Percentiles rank a stretch among this genome's conserved stretches.
These are phyloP conservation scores for Apeira syringaria DNA, from an alignment of 2,888 invertebrate species.

Conservation along the genomic window DNA sequence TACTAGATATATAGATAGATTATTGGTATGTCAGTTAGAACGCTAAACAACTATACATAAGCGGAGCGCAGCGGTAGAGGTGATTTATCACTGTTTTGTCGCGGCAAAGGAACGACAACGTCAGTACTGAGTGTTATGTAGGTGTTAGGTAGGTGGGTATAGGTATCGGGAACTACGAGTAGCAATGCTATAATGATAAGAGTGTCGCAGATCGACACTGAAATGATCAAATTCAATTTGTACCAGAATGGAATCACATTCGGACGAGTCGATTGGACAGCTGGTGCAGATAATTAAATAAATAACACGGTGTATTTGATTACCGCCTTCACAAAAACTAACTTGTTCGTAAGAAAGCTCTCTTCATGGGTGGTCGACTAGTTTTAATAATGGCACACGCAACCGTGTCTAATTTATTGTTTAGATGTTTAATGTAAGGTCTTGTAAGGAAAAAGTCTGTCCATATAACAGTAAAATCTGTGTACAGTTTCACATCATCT, in stretches of 20 bases:
- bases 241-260: constrained; percentile 13
- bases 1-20: too few relatives aligned
- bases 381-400: constrained; percentile 30
- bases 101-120: constrained; percentile 48
- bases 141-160: too few relatives aligned
- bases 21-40: too few relatives aligned
- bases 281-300: constrained; percentile 21
- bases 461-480: background rate
- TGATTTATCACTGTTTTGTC: constrained; percentile 74
- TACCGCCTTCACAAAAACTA: constrained; percentile 16
- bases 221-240: constrained; percentile 15
- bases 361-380: constrained; percentile 35
- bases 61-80: constrained; percentile 50
- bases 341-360: constrained; percentile 21
- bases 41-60: too few relatives aligned
- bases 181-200: too few relatives aligned
- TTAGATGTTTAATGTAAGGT: constrained; percentile 19
- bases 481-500: background rate
- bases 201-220: constrained; percentile 12
- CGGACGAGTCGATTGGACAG: constrained; percentile 15
- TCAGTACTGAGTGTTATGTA: constrained; percentile 59
- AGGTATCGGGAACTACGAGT: too few relatives aligned
- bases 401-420: constrained; percentile 28
- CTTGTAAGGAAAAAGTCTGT: constrained; percentile 1
- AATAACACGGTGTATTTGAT: constrained; percentile 21